Evolutionary conservation across 2,113 vertebrate genomes (phyloP).

Genomic region (Neolamprologus hecqui): DNA sequence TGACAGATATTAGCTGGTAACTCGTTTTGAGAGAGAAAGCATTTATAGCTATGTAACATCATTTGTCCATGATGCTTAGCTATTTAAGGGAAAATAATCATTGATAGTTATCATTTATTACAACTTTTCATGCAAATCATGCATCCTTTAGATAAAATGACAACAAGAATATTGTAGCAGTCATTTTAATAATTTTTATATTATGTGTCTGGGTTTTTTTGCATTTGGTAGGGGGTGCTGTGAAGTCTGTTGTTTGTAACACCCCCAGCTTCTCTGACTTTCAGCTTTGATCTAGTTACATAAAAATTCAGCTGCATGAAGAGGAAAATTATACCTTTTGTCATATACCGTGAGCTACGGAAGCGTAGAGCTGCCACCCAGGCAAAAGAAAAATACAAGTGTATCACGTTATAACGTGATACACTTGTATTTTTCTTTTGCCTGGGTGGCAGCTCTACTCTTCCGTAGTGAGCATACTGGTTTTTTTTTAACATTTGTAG

Average conservation of each 20-base stretch:
- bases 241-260: not conserved
- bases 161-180: not conserved
- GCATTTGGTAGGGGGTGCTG: not conserved
- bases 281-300: not conserved
- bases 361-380: too few species aligned
- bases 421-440: too few species aligned
- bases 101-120: not conserved
- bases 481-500: not conserved
- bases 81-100: not conserved
- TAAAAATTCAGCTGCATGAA: not conserved
- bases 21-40: not conserved
- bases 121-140: not conserved
- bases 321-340: not conserved
- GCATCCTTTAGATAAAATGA: not conserved
- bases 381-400: too few species aligned
- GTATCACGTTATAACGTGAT: too few species aligned
- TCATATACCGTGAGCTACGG: not conserved
- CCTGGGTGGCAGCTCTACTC: too few species aligned
- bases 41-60: not conserved
- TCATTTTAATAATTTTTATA: not conserved
- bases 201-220: fast-evolving
- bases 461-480: too few species aligned
- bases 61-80: not conserved
- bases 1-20: not conserved
- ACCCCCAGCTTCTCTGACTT: not conserved